These are phyloP conservation scores for Epirrhoe tristata DNA, from an alignment of 2,888 invertebrate genomes.

Conservation along the genomic window DNA sequence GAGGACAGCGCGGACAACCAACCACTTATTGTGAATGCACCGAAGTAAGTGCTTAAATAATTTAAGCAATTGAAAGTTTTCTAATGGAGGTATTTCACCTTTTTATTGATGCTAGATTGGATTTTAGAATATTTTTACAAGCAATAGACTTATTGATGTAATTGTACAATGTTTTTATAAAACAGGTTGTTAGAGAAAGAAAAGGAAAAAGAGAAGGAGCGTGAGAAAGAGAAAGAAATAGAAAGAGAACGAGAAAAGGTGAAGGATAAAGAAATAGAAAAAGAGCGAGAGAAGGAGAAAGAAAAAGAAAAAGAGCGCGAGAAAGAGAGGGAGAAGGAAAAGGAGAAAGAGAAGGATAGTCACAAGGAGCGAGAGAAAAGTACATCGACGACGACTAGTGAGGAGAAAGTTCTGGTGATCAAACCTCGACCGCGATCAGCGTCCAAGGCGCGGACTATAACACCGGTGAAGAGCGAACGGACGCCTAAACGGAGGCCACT, in stretches of 20 bases:
- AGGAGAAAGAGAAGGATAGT: slow-evolving; percentile 55
- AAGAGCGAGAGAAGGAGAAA: slow-evolving; percentile 61
- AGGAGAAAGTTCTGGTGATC: slow-evolving; percentile 64
- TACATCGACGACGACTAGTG: slow-evolving; percentile 61
- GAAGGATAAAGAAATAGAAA: slow-evolving; percentile 55
- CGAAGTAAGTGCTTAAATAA: slow-evolving; percentile 63
- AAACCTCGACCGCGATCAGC: slow-evolving; percentile 74
- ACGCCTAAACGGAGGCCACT: slow-evolving; percentile 69
- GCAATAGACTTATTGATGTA: not conserved
- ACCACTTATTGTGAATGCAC: slow-evolving; percentile 69
- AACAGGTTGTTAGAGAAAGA: slow-evolving; percentile 44
- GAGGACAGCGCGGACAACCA: slow-evolving; percentile 83
- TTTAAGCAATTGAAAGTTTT: no score
- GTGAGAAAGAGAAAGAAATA: slow-evolving; percentile 46
- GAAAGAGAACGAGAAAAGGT: slow-evolving; percentile 53
- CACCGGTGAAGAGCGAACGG: slow-evolving; percentile 64
- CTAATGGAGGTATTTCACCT: not conserved
- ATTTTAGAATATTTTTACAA: no score
- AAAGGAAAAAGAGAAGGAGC: slow-evolving; percentile 52
- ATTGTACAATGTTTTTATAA: not conserved
- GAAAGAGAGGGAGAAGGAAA: slow-evolving; percentile 55
- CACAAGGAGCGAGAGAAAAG: slow-evolving; percentile 62
- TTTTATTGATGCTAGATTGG: not conserved
- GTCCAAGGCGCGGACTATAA: slow-evolving; percentile 69
- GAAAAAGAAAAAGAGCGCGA: slow-evolving; percentile 52